Conservation (phyloP, 1,140 invertebrate species). For the Nebria ingens region DNA sequence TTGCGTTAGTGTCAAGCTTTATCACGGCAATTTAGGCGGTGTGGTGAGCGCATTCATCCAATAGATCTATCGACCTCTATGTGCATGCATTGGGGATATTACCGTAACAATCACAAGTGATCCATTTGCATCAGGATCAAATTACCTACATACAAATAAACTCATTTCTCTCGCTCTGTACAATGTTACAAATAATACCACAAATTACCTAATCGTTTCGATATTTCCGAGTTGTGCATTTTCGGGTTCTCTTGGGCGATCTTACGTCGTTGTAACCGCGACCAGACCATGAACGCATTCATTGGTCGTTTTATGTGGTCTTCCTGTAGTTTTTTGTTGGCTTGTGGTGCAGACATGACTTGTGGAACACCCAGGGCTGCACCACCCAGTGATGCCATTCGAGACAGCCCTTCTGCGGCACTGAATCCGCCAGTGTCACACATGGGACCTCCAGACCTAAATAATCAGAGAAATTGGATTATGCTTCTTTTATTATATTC, state of each 20-base stretch:
- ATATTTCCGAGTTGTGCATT: constrained; percentile 98
- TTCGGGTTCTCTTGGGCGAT: constrained; percentile 97
- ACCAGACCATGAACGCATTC: constrained; percentile 89
- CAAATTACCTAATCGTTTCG: constrained; percentile 77
- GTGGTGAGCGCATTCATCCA: background rate
- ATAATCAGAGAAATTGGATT: background rate
- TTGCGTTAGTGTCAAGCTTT: background rate
- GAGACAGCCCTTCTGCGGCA: constrained; percentile 32
- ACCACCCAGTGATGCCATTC: constrained; percentile 34
- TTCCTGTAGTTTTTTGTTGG: constrained; percentile 39
- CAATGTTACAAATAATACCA: no score
- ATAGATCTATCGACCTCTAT: no score
- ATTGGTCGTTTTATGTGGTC: constrained; percentile 77
- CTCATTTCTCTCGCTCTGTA: no score
- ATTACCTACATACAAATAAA: no score
- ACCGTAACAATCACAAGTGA: no score
- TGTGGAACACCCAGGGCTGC: constrained; percentile 27
- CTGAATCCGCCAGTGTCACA: constrained; percentile 30
- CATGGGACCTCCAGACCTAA: constrained; percentile 22
- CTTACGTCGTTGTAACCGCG: constrained; percentile 71
- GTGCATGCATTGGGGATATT: no score
- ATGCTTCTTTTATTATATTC: no score
- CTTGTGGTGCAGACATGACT: constrained; percentile 18
- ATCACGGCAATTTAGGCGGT: background rate
- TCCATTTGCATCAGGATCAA: no score